Base-by-base conservation (phyloP, 2,888 invertebrate species). In the Hypomecis atomaria region DNA sequence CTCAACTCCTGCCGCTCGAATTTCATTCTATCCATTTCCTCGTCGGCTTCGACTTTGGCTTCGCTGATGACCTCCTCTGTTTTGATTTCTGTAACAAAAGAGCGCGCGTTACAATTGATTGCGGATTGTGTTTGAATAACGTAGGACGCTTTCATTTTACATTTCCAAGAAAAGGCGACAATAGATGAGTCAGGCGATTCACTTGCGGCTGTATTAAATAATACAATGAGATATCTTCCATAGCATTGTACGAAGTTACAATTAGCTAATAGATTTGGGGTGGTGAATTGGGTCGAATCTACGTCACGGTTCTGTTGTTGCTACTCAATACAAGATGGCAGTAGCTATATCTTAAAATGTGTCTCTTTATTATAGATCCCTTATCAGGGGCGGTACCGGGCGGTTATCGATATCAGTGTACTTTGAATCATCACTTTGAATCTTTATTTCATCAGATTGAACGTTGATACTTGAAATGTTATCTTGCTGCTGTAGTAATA, bases 81-180 rank as follows among this genome's bases (percentile, higher is more conserved):
- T 91, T 92, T 92, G 88, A 90, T 92, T 84, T 92, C 92, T 92
- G 92, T 83, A 92, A 92, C 86, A 86, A 90, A 87, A 90, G 89
- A 84, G 78, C 77, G 77, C 77, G 77, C 78, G 83, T 88, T 87
- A 88, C 85, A 84, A 87, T 87, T 84, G 84, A 88, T 84, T 83
- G 79, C 75, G 76, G 75, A 81, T 77, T 78, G 74, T 90, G 91
- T 90, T 90, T 92, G 84, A 86, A 90, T 89, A 89, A 88, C 86
- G 82, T 71, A 73, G 82, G 81, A 79, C 82, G 84, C 85, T 90
- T 91, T 90, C 89, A 79, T 88, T 85, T 88, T 84, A 84, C 86
- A 86, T 84, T 92, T 91, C 92, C 85, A 85, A 88, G 92, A 92
- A 91, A 90, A 85, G 79, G 76, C 82, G 84, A 92, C 91, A 92